Evolutionary conservation across 2,113 vertebrate genomes (phyloP), one percentile per base, ranked within the genome.

Genomic region (Stomatorhinus ivindoensis): DNA sequence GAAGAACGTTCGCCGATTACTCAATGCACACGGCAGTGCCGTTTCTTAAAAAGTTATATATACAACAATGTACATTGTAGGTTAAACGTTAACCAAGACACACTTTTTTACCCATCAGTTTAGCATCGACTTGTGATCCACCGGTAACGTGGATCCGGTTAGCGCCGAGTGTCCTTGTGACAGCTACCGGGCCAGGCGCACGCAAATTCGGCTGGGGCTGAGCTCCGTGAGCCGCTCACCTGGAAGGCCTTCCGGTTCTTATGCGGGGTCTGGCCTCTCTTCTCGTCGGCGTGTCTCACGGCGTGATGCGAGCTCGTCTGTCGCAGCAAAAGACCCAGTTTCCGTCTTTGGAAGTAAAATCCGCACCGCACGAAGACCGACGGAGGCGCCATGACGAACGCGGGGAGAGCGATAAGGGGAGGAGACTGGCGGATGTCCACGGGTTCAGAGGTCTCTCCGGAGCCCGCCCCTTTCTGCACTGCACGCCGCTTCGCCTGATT

Each of bases 301-400:
- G 91, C 21, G 24, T 94, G 94, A 91, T 91, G 92, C 0, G 94
- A 94, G 91, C 94, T 93, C 5, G 92, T 93, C 44, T 94, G 93
- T 47, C 93, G 93, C 8, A 96, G 90, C 4, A 96, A 91, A 80
- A 93, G 39, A 0, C 92, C 92, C 24, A 96, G 42, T 91, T 94
- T 95, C 80, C 94, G 91, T 88, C 87, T 95, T 88, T 96, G 95
- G 27, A 95, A 44, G 92, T 94, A 88, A 83, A 93, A 89, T 69
- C 94, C 92, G 90, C 94, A 95, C 90, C 95, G 93, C 4, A 95
- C 89, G 65, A 92, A 89, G 13, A 69, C 85, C 91, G 95, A 93
- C 90, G 96, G 93, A 91, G 92, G 92, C 95, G 95, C 95, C 96
- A 96, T 96, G 94, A 95, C 96, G 90, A 65, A 42, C 24, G 13